Evolutionary conservation across 2,113 vertebrate species (phyloP), one percentile per base, ranked within the genome.

Genomic region (Laticauda laticaudata): DNA sequence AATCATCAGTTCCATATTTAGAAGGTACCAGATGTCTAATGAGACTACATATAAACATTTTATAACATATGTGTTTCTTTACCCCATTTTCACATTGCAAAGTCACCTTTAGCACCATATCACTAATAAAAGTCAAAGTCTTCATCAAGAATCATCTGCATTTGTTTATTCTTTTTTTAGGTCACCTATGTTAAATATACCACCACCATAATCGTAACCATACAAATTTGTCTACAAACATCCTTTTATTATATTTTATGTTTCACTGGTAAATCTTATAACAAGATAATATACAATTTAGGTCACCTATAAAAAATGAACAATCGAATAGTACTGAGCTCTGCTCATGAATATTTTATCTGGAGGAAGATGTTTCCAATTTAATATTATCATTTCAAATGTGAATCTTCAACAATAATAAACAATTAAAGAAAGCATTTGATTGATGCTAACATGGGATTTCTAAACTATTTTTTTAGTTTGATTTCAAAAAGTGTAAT

Each of bases 281-380:
- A 95, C 96, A 97, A 93, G 87, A 96, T 93, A 97, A 97, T 95
- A 95, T 97, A 96, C 96, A 95, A 97, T 95, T 96, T 96, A 97
- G 95, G 95, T 93, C 91, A 94, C 95, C 86, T 96, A 94, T 3
- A 45, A 55, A 91, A 91, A n/a, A 45, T 9, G 6, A 55, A 55
- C 43, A 92, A 34, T 95, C 94, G 92, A 94, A 55, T 21, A 93
- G 94, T 24, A 91, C 90, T 92, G 90, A 93, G 89, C 43, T 15
- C 88, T 56, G 43, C 59, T 85, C 23, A 93, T 86, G 9, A 6
- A 94, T 88, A 92, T 89, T 94, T 91, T 92, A 95, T 93, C 61
- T 93, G 7, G 91, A 94, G 94, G 69, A 93, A 95, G 92, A 96
- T 93, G 94, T 54, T 0, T 59, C 23, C 24, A 24, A 95, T 94